These are phyloP conservation scores for Matsumyia berberina DNA, from an alignment of 2,888 invertebrate genomes.

Conservation along the genomic window DNA sequence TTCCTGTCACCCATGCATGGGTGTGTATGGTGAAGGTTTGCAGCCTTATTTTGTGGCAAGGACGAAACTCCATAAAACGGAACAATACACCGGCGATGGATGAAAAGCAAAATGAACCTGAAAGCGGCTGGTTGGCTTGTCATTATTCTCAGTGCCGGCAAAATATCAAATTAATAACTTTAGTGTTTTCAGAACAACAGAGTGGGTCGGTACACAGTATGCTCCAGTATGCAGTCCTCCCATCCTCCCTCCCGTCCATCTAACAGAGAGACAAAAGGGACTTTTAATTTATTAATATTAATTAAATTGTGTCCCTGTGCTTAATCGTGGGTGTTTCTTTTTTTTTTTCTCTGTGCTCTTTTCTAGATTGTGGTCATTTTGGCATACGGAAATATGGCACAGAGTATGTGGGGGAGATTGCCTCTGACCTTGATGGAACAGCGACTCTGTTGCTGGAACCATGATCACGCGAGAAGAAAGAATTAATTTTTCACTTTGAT, in stretches of 20 bases:
- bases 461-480: too few relatives aligned
- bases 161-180: constrained; percentile 74
- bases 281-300: constrained; percentile 67
- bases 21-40: constrained; percentile 2
- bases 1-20: constrained; percentile 57
- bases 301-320: constrained; percentile 49
- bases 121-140: constrained; percentile 40
- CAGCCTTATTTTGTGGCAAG: constrained; percentile 55
- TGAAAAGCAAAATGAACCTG: constrained; percentile 49
- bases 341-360: neutral
- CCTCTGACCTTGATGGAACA: too few relatives aligned
- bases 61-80: constrained; percentile 52
- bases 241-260: too few relatives aligned
- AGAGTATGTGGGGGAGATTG: too few relatives aligned
- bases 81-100: constrained; percentile 56
- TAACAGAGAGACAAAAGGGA: neutral
- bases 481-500: too few relatives aligned
- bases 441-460: too few relatives aligned
- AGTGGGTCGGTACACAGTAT: constrained; percentile 6
- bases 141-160: constrained; percentile 50
- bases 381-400: too few relatives aligned
- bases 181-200: constrained; percentile 37
- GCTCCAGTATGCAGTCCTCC: too few relatives aligned
- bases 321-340: constrained; percentile 6
- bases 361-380: constrained; percentile 16